phyloP scores from a whole-genome alignment of 2,888 invertebrate species.

The Itoplectis maculator region DNA sequence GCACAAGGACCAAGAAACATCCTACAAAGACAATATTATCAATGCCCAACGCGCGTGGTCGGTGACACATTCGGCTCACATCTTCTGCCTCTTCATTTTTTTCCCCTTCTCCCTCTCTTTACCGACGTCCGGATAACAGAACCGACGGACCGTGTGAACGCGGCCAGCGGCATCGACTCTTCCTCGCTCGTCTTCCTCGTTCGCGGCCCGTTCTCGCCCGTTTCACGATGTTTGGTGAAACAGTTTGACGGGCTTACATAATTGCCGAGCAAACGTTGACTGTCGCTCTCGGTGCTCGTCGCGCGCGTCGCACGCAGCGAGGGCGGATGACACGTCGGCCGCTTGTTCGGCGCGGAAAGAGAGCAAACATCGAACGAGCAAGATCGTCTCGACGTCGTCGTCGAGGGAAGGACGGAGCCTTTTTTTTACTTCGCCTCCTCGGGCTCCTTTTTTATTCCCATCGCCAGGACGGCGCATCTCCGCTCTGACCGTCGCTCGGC shows the following conservation, averaged over 20 bases:
- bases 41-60: constrained; percentile 10
- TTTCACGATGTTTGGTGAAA: constrained; percentile 82
- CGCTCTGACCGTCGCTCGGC: constrained; percentile 41
- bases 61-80: constrained; percentile 11
- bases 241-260: constrained; percentile 83
- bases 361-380: constrained; percentile 73
- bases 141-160: constrained; percentile 79
- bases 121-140: constrained; percentile 41
- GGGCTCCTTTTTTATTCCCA: constrained; percentile 37
- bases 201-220: constrained; percentile 41
- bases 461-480: constrained; percentile 20
- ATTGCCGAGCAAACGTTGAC: constrained; percentile 83
- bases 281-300: constrained; percentile 73
- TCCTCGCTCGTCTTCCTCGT: constrained; percentile 41
- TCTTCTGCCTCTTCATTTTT: constrained; percentile 17
- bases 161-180: constrained; percentile 65
- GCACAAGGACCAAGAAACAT: not conserved
- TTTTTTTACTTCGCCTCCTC: constrained; percentile 32
- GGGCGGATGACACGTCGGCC: constrained; percentile 39
- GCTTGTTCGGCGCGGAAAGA: constrained; percentile 72
- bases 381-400: constrained; percentile 43
- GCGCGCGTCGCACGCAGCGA: constrained; percentile 62
- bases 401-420: constrained; percentile 43
- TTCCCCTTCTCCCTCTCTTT: constrained; percentile 44
- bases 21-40: not conserved